Conservation (phyloP, 2,113 vertebrate genomes). For the Hirundichthys speculiger region DNA sequence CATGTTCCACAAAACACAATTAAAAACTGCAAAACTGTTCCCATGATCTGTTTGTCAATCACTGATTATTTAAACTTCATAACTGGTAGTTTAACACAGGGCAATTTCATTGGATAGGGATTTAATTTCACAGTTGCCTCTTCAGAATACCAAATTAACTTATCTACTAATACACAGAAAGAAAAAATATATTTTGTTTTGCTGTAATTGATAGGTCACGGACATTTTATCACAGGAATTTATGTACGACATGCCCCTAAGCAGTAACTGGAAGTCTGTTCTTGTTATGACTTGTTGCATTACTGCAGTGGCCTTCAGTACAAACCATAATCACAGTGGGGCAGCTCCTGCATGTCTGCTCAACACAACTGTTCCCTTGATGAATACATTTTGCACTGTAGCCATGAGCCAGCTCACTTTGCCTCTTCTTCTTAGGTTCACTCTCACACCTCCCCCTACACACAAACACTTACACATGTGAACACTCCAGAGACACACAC, state of each 20-base stretch:
- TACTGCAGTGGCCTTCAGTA: conserved; percentile 20
- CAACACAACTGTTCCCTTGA: conserved; percentile 41
- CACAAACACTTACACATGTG: conserved; percentile 6
- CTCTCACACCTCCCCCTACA: conserved; percentile 38
- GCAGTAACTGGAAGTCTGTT: background rate
- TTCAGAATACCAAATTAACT: no score
- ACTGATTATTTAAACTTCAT: no score
- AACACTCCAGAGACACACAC: conserved; percentile 45
- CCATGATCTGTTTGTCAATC: no score
- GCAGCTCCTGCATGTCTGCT: conserved; percentile 42
- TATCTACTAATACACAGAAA: no score
- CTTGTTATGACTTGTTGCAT: conserved; percentile 13
- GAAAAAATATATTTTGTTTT: background rate
- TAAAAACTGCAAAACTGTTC: no score
- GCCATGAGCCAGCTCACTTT: conserved; percentile 41
- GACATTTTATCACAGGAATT: background rate
- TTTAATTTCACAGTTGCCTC: no score
- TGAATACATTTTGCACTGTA: conserved; percentile 57
- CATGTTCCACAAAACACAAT: no score
- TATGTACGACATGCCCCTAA: background rate
- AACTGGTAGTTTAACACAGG: no score
- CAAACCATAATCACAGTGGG: conserved; percentile 35
- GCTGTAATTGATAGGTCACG: background rate
- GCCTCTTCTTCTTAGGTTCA: conserved; percentile 27
- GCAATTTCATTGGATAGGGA: no score